Evolutionary conservation across 2,113 vertebrate species (phyloP), one percentile per base, ranked within the genome.

Genomic region (Carassius carassius): DNA sequence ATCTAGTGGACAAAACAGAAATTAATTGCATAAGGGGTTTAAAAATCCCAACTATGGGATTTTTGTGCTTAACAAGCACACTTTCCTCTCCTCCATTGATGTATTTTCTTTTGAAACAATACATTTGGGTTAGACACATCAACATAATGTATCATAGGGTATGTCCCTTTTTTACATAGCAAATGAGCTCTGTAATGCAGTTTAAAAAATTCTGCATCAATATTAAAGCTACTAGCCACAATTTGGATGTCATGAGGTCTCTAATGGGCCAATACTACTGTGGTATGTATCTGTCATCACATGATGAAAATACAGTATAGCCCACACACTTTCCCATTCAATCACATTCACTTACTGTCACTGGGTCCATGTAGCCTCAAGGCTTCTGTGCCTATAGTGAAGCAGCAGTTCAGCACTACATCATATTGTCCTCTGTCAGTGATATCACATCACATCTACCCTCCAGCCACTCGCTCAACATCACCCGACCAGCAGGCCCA

Each of bases 1-100:
- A 84, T 78, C 87, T 82, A 88, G 84, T 86, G 87, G 84, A 72
- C 47, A 51, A 80, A 58, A 75, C 12, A 25, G 23, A 72, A 81
- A 83, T 56, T 9, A 81, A 78, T 13, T 23, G 17, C 8, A 77
- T 32, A 19, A 56, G 32, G 2, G 11, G 7, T 17, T 37, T 37
- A 70, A 70, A 70, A 11, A 41, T 12, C 35, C 35, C 1, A 70
- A 19, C 17, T 41, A 70, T 70, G n/a, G n/a, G n/a, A n/a, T n/a
- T n/a, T n/a, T n/a, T n/a, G n/a, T n/a, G 32, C 7, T 35, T 35
- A 19, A 25, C 63, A 67, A 67, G 0, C 29, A 19, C 7, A 35
- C 32, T 35, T 69, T 19, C 0, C 65, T 10, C 2, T 65, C 13
- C 2, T 29, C 25, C 25, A 65, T 65, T 65, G 62, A 65, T 14